Percentiles rank a stretch among this genome's conserved stretches.
phyloP scores from a whole-genome alignment of 2,113 vertebrate species.

The Eira barbara region DNA sequence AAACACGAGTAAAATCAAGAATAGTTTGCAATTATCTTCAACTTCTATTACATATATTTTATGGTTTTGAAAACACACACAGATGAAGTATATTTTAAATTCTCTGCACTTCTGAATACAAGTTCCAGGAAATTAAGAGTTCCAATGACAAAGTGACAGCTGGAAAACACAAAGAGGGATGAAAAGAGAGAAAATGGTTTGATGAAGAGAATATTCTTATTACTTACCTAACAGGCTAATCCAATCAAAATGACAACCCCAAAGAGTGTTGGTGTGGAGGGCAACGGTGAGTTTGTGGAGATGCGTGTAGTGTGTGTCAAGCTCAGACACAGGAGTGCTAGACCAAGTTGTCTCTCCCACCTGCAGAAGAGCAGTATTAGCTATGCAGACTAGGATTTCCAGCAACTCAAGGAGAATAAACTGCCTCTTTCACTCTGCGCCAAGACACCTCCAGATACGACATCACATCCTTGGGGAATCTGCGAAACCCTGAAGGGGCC shows the following conservation, averaged over 20 bases:
- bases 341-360: neutral
- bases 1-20: slow-evolving; percentile 86
- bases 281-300: neutral
- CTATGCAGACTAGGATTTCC: neutral
- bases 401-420: neutral
- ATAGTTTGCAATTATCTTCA: slow-evolving; percentile 86
- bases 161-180: neutral
- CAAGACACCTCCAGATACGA: neutral
- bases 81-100: slow-evolving; percentile 54
- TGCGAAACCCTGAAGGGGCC: neutral
- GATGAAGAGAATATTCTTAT: neutral
- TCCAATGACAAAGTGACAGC: neutral
- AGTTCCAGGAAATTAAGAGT: neutral
- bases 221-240: neutral
- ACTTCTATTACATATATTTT: slow-evolving; percentile 68
- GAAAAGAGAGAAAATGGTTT: neutral
- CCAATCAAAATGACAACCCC: neutral
- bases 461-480: neutral
- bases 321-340: neutral
- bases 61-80: slow-evolving; percentile 73
- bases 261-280: neutral
- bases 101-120: neutral
- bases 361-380: neutral
- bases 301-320: neutral
- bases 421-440: neutral